phyloP scores from a whole-genome alignment of 2,888 invertebrate species.

The Eugnorisma glareosa region DNA sequence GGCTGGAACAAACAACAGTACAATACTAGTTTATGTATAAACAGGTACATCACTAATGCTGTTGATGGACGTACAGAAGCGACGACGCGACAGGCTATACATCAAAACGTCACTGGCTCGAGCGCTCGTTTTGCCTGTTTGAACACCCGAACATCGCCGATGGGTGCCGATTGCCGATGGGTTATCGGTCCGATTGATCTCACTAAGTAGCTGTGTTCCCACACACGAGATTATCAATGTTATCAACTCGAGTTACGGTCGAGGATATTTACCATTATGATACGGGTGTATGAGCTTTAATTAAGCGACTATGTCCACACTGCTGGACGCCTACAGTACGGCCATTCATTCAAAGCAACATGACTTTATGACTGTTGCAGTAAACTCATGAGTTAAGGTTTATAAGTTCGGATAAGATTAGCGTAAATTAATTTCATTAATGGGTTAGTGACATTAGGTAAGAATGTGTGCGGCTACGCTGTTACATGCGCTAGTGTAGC shows the following conservation, averaged over 20 bases:
- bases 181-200: slow-evolving; percentile 79
- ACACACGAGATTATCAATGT: slow-evolving; percentile 60
- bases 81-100: slow-evolving; percentile 79
- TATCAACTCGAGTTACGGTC: slow-evolving; percentile 58
- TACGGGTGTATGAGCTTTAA: slow-evolving; percentile 48
- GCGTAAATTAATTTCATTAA: slow-evolving; percentile 16
- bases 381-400: slow-evolving; percentile 24
- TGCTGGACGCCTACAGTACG: slow-evolving; percentile 31
- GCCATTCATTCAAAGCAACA: slow-evolving; percentile 26
- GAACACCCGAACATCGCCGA: slow-evolving; percentile 70
- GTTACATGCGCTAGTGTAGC: neutral
- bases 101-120: slow-evolving; percentile 79
- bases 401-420: slow-evolving; percentile 12
- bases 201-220: slow-evolving; percentile 71
- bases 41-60: slow-evolving; percentile 54
- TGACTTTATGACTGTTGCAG: slow-evolving; percentile 45
- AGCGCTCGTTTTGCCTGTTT: slow-evolving; percentile 64
- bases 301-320: slow-evolving; percentile 50
- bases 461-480: neutral
- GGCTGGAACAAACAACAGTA: slow-evolving; percentile 58
- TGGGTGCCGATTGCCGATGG: slow-evolving; percentile 65
- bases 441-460: slow-evolving; percentile 1
- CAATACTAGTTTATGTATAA: slow-evolving; percentile 35
- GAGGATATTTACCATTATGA: slow-evolving; percentile 54
- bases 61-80: slow-evolving; percentile 82